Evolutionary conservation across 2,888 invertebrate species (phyloP).

Genomic region (Thumatha senex): DNA sequence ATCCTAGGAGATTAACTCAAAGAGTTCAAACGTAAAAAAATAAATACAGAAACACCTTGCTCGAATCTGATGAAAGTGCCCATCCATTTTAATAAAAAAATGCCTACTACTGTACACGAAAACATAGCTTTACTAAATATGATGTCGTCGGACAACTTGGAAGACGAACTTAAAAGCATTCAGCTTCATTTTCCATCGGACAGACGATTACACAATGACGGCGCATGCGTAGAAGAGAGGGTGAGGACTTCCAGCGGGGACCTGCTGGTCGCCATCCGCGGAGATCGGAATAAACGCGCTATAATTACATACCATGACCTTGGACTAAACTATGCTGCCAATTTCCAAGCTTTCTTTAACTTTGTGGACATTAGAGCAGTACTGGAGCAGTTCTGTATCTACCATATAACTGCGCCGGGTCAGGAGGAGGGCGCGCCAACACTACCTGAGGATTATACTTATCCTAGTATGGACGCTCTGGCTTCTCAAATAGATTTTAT

Average conservation of each 20-base stretch:
- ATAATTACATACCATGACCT: slow-evolving; percentile 99
- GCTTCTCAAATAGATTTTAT: slow-evolving; percentile 96
- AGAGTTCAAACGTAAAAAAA: slow-evolving; percentile 29
- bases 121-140: slow-evolving; percentile 85
- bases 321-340: slow-evolving; percentile 97
- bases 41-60: slow-evolving; percentile 17
- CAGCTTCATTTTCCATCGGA: slow-evolving; percentile 94
- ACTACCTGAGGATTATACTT: slow-evolving; percentile 93
- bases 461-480: slow-evolving; percentile 98
- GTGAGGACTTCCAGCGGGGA: slow-evolving; percentile 96
- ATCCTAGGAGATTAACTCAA: slow-evolving; percentile 20
- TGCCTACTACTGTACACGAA: slow-evolving; percentile 74
- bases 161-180: slow-evolving; percentile 96
- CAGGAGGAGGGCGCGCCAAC: slow-evolving; percentile 98
- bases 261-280: slow-evolving; percentile 96
- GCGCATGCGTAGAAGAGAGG: slow-evolving; percentile 86
- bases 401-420: slow-evolving; percentile 99
- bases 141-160: slow-evolving; percentile 90
- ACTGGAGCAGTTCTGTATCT: slow-evolving; percentile 97
- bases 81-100: slow-evolving; percentile 47
- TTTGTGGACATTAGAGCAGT: slow-evolving; percentile 95
- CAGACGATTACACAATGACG: slow-evolving; percentile 80
- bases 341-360: slow-evolving; percentile 97
- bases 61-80: slow-evolving; percentile 41
- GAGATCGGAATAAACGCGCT: slow-evolving; percentile 95